These are phyloP conservation scores for Drosophila robusta DNA, from an alignment of 2,888 invertebrate genomes.

Conservation along the genomic window DNA sequence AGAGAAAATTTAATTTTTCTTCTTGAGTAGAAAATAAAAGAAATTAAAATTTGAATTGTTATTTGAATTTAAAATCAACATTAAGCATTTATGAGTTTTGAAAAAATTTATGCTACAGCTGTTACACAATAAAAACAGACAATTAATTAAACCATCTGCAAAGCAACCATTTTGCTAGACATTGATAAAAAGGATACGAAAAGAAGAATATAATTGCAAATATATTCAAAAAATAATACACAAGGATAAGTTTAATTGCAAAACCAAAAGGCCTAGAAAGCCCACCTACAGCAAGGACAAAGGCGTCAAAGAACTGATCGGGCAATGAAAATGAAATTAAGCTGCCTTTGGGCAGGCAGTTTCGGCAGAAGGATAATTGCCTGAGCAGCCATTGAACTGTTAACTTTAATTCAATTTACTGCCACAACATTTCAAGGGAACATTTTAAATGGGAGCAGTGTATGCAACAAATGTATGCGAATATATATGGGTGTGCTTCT, in stretches of 20 bases:
- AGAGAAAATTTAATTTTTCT: too few species aligned
- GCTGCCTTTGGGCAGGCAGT: neutral
- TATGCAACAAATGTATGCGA: neutral
- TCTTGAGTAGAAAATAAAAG: too few species aligned
- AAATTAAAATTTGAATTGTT: too few species aligned
- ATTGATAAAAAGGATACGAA: too few species aligned
- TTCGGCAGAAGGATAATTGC: constrained; percentile 23
- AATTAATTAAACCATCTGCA: too few species aligned
- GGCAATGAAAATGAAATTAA: constrained; percentile 14
- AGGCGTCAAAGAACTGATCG: neutral
- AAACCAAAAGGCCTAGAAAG: neutral
- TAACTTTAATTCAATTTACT: constrained; percentile 64
- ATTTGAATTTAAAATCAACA: too few species aligned
- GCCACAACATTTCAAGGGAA: constrained; percentile 39
- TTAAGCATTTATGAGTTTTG: too few species aligned
- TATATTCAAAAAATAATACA: neutral
- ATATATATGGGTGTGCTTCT: constrained; percentile 3
- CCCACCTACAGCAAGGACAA: neutral
- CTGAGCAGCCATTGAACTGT: constrained; percentile 53
- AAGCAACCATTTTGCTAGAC: too few species aligned
- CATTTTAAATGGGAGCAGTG: constrained; percentile 44
- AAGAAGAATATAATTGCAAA: neutral
- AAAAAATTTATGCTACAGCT: too few species aligned
- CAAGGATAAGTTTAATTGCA: neutral
- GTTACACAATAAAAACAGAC: too few species aligned